Conservation (phyloP, 2,113 vertebrate species). For the Hypocryptadius cinnamomeus region DNA sequence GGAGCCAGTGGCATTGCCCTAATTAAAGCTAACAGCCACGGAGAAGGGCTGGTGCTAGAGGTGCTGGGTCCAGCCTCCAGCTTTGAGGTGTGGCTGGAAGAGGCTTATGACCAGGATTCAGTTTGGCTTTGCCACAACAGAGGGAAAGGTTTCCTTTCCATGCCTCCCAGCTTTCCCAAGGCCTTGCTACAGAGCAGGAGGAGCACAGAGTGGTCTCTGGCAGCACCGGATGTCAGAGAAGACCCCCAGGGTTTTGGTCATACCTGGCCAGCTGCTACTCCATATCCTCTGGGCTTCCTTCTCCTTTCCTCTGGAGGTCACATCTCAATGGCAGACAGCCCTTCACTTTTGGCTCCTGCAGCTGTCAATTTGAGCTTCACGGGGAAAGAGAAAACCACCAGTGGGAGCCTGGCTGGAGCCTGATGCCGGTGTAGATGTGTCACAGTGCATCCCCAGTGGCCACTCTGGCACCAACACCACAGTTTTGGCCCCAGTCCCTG, state of each 20-base stretch:
- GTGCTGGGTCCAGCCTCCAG: fast-evolving
- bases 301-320: background rate
- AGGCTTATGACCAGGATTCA: background rate
- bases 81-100: background rate
- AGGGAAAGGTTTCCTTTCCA: background rate
- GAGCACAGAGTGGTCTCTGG: background rate
- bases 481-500: background rate
- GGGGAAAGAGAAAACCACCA: background rate
- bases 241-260: background rate
- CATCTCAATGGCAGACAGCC: background rate
- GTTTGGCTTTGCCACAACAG: background rate
- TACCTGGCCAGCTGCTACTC: background rate
- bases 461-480: background rate
- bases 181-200: background rate
- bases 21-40: fast-evolving
- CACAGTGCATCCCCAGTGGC: background rate
- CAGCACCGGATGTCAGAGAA: fast-evolving
- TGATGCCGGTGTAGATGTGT: background rate
- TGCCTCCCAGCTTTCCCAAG: fast-evolving
- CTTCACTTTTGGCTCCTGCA: background rate
- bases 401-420: background rate
- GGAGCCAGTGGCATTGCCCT: fast-evolving
- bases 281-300: background rate
- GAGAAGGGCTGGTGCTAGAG: background rate
- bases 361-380: background rate